Conservation (phyloP, 2,113 vertebrate species). For the Bambusicola thoracicus region DNA sequence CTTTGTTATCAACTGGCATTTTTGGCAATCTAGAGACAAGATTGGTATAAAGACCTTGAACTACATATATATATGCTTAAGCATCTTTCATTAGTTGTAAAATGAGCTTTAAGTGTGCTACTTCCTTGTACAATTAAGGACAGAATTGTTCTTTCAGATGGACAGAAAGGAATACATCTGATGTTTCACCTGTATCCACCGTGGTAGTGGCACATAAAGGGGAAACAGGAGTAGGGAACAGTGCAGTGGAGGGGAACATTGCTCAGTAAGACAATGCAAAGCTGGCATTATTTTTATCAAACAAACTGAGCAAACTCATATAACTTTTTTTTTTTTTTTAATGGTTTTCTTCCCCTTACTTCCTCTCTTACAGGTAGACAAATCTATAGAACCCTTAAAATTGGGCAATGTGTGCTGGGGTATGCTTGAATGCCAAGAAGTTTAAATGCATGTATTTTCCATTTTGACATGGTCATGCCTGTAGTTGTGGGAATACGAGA, state of each 20-base stretch:
- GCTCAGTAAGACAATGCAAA: background rate
- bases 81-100: background rate
- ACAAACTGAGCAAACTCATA: no score
- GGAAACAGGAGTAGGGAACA: background rate
- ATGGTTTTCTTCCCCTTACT: background rate
- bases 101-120: background rate
- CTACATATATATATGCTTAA: background rate
- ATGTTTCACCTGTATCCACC: background rate
- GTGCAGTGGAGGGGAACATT: background rate
- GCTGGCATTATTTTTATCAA: background rate
- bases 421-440: background rate
- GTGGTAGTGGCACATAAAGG: background rate
- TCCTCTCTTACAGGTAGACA: background rate
- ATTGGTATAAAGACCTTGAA: background rate
- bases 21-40: background rate
- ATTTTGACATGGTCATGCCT: background rate
- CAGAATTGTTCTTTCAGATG: background rate
- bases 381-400: background rate
- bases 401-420: background rate
- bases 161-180: background rate
- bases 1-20: background rate
- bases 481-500: no score
- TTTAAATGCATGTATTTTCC: background rate
- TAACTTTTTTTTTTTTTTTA: no score
- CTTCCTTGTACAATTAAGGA: background rate